These are phyloP conservation scores for Drosophila auraria DNA, from an alignment of 1,140 invertebrate species.

Conservation along the genomic window DNA sequence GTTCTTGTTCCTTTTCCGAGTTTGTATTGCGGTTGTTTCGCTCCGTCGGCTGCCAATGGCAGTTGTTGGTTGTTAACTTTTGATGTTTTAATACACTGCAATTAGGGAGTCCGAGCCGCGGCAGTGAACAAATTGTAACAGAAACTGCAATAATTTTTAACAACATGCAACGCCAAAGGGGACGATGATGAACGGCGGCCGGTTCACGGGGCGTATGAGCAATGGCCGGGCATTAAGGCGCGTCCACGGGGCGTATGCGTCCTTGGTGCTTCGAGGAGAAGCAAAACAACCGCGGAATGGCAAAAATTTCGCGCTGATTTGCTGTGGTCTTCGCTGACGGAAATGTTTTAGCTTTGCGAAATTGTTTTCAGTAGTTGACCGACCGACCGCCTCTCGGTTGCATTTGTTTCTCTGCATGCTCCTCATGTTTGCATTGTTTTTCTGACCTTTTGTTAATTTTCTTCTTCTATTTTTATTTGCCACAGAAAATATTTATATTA, in stretches of 20 bases:
- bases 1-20: not conserved
- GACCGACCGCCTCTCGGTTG: constrained; percentile 2
- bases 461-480: constrained; percentile 58
- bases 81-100: constrained; percentile 76
- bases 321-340: constrained; percentile 53
- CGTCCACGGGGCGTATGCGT: constrained; percentile 61
- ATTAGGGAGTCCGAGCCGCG: constrained; percentile 53
- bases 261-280: constrained; percentile 17
- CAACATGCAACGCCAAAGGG: constrained; percentile 43
- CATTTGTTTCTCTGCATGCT: constrained; percentile 37
- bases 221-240: constrained; percentile 61
- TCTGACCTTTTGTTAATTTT: constrained; percentile 54
- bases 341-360: constrained; percentile 65
- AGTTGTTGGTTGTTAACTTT: constrained; percentile 60
- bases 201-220: constrained; percentile 71
- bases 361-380: constrained; percentile 48
- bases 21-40: not conserved
- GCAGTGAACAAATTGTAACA: constrained; percentile 51
- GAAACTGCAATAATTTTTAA: constrained; percentile 61
- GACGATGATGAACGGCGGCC: constrained; percentile 62
- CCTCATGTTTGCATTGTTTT: constrained; percentile 54
- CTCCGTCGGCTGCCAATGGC: constrained; percentile 21
- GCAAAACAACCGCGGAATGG: constrained; percentile 25
- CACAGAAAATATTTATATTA: constrained; percentile 75
- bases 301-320: constrained; percentile 64